phyloP scores from a whole-genome alignment of 2,113 vertebrate genomes.

The Peromyscus polionotus region DNA sequence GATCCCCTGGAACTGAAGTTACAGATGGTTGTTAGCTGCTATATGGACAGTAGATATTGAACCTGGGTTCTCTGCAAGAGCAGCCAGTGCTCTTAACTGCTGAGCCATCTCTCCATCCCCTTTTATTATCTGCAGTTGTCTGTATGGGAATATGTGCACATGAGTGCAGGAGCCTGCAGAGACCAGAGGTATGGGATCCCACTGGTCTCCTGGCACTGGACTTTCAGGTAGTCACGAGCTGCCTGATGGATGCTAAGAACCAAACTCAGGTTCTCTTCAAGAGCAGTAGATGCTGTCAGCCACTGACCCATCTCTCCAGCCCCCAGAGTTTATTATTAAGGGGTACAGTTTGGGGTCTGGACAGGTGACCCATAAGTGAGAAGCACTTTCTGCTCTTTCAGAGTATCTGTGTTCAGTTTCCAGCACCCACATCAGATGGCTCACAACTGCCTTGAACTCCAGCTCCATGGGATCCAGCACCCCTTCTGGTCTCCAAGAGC shows the following conservation, averaged over 20 bases:
- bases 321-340: slow-evolving; percentile 51
- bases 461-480: background rate
- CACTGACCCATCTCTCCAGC: background rate
- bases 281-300: background rate
- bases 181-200: background rate
- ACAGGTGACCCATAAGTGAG: background rate
- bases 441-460: background rate
- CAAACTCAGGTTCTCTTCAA: background rate
- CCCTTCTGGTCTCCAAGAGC: background rate
- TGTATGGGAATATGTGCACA: no score
- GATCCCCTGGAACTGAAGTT: background rate
- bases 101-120: background rate
- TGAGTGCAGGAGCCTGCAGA: background rate
- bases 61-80: background rate
- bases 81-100: background rate
- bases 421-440: background rate
- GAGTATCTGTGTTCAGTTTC: background rate
- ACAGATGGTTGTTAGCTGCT: background rate
- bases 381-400: background rate
- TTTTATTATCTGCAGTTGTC: background rate
- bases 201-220: background rate
- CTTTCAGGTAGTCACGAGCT: background rate
- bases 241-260: background rate
- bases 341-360: background rate
- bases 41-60: background rate